phyloP scores from a whole-genome alignment of 2,888 invertebrate species.

The Choristoneura rosaceana region DNA sequence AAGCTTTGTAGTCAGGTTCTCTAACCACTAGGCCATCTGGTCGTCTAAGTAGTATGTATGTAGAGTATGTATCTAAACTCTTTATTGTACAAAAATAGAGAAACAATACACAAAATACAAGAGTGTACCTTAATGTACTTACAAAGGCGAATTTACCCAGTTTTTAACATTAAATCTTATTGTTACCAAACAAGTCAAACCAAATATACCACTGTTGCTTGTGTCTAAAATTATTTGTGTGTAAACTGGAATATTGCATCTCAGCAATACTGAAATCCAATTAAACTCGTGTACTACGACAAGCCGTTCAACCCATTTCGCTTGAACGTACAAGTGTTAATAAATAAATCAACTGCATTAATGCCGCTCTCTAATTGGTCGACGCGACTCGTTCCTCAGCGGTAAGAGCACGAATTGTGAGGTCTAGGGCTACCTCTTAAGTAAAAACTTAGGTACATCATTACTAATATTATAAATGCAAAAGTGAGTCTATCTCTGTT shows the following conservation, averaged over 20 bases:
- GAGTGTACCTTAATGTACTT: no score
- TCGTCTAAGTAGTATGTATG: no score
- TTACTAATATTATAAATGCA: no score
- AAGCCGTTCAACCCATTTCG: constrained; percentile 9
- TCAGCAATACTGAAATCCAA: constrained; percentile 20
- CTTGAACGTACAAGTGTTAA: constrained; percentile 16
- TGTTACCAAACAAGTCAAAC: no score
- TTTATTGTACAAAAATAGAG: no score
- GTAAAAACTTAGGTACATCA: neutral
- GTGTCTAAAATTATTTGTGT: neutral
- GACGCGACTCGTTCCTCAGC: neutral
- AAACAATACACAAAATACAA: no score
- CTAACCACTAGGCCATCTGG: no score
- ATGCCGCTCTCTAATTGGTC: constrained; percentile 23
- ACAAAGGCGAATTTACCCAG: no score
- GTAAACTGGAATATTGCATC: constrained; percentile 12
- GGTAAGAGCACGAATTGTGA: constrained; percentile 8
- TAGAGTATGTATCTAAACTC: no score
- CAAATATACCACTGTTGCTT: neutral
- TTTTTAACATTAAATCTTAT: no score
- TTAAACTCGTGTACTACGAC: constrained; percentile 22
- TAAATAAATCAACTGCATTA: constrained; percentile 32
- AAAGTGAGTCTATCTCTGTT: no score
- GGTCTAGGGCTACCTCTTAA: neutral
- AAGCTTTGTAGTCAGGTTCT: no score